Conservation (phyloP, 2,113 vertebrate species). For the Calyptommatus sinebrachiatus region DNA sequence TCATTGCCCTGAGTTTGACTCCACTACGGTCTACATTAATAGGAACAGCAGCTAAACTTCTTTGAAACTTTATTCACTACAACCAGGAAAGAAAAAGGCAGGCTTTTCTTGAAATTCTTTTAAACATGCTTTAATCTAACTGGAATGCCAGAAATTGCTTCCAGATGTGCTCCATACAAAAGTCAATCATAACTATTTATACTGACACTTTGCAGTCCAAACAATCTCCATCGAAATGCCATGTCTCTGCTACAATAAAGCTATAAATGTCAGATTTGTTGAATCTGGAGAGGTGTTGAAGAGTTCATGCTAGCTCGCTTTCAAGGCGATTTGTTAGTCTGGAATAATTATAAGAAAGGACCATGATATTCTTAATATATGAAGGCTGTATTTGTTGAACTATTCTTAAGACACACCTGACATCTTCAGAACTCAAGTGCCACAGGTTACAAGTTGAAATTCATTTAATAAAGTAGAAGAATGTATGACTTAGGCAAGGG, state of each 20-base stretch:
- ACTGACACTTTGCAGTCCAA: slow-evolving; percentile 83
- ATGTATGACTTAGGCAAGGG: slow-evolving; percentile 60
- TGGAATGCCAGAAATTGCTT: slow-evolving; percentile 87
- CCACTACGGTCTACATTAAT: slow-evolving; percentile 72
- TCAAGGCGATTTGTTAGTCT: slow-evolving; percentile 71
- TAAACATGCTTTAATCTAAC: slow-evolving; percentile 82
- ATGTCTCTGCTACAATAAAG: slow-evolving; percentile 77
- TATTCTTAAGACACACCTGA: slow-evolving; percentile 66
- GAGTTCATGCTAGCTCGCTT: slow-evolving; percentile 76
- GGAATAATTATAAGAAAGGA: slow-evolving; percentile 56
- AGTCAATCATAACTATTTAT: slow-evolving; percentile 86
- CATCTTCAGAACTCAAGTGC: slow-evolving; percentile 65
- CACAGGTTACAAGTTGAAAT: slow-evolving; percentile 68
- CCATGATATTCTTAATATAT: slow-evolving; percentile 44
- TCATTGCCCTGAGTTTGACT: slow-evolving; percentile 85
- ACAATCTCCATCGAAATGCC: slow-evolving; percentile 80
- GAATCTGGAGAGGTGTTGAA: slow-evolving; percentile 81
- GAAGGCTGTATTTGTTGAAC: slow-evolving; percentile 43
- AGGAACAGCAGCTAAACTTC: slow-evolving; percentile 79
- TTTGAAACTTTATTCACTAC: slow-evolving; percentile 85
- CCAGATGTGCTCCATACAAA: slow-evolving; percentile 82
- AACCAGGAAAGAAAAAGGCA: slow-evolving; percentile 67
- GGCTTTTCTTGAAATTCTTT: slow-evolving; percentile 78
- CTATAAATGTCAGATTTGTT: slow-evolving; percentile 83
- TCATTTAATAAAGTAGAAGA: slow-evolving; percentile 66